phyloP scores from a whole-genome alignment of 2,888 invertebrate genomes.

The Ypsolopha sequella region DNA sequence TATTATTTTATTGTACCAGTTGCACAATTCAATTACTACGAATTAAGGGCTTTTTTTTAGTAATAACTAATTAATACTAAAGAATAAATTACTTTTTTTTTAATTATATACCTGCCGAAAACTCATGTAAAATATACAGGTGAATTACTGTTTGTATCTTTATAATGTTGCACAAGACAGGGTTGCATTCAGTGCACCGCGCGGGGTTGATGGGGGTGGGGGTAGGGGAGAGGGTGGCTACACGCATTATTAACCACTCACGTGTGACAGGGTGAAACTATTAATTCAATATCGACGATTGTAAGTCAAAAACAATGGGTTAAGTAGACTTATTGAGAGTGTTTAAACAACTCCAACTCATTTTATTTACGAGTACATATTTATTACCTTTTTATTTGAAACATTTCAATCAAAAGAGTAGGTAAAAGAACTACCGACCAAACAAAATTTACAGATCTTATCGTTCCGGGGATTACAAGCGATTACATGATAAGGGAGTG shows the following conservation, averaged over 20 bases:
- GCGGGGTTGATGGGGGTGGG: background rate
- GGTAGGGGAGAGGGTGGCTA: constrained; percentile 1
- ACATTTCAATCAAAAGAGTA: background rate
- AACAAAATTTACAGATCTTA: background rate
- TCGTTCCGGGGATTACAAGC: background rate
- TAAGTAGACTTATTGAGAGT: background rate
- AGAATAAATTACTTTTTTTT: too few relatives aligned
- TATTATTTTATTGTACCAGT: too few relatives aligned
- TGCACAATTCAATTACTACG: too few relatives aligned
- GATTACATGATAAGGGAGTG: background rate
- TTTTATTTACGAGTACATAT: too few relatives aligned
- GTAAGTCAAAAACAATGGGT: constrained; percentile 1
- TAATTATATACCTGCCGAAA: too few relatives aligned
- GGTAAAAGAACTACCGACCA: background rate
- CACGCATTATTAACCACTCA: constrained; percentile 9
- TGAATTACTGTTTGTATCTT: background rate
- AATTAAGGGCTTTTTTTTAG: too few relatives aligned
- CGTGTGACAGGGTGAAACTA: constrained; percentile 7
- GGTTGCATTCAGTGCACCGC: background rate
- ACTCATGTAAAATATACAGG: too few relatives aligned
- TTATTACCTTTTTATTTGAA: too few relatives aligned
- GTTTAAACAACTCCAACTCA: too few relatives aligned
- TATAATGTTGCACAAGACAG: background rate
- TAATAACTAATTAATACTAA: too few relatives aligned
- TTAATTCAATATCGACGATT: constrained; percentile 3